Base-by-base conservation (phyloP, 2,888 invertebrate species). In the Subacronicta megacephala region DNA sequence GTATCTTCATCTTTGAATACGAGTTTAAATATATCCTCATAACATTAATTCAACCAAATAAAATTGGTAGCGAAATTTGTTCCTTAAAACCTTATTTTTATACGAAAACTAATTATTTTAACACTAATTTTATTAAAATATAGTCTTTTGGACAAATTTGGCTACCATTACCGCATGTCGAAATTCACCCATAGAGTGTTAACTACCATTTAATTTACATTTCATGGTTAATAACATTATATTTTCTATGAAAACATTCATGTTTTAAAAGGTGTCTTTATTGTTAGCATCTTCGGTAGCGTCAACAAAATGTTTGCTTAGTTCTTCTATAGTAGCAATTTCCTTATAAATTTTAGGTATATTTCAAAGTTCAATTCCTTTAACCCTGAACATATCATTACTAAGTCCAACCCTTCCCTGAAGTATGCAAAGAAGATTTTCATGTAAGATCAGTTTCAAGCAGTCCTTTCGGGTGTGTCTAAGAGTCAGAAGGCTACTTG, bases 61-160 rank as follows among this genome's bases (percentile, higher is more conserved):
- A 59, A 77, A 82, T 84, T 89, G 91, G 93, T 93, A 92, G 92
- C 91, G 78, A 86, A 90, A 90, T 90, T 89, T 82, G 74, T 75
- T 81, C 86, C 82, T 80, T 55, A 40, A 58, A 58, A 65, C 63
- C 52, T 60, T 43, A 31, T 57, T 56, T 70, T 70, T 61, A 61
- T 18, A 44, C 47, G 46, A 9, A 31, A 72, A 75, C 61, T 75
- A 68, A 69, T 70, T 5, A 49, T 70, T 63, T 58, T 60, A 63
- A 71, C 46, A 65, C 71, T 37, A 43, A 49, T 60, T 52, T 61
- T 71, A 65, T 66, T 60, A 47, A 66, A 80, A 89, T 92, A 90
- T 85, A 83, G 92, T 90, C 92, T 93, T 92, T 93, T 93, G 93
- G 92, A 89, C 87, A 75, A 84, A 90, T 92, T 91, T 86, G 85